Conservation (phyloP, 2,797 vertebrate species). For the Helarctos malayanus region DNA sequence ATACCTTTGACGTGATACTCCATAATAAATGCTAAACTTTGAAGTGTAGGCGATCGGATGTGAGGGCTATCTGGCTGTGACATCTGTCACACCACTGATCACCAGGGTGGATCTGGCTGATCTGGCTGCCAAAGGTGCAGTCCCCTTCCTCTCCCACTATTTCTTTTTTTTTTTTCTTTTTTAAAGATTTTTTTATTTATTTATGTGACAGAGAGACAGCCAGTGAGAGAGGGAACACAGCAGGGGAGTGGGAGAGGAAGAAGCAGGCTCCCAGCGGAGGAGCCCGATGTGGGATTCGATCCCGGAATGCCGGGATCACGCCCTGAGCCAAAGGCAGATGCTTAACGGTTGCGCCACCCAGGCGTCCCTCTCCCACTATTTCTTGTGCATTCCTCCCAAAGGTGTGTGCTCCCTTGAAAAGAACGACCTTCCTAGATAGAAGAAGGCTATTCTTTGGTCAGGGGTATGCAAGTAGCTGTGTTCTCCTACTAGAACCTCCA, state of each 20-base stretch:
- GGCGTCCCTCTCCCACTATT: background rate
- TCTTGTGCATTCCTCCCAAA: background rate
- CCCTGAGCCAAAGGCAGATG: no score
- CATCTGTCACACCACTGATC: background rate
- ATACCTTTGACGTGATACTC: background rate
- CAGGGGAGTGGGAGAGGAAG: no score
- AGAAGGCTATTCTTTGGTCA: background rate
- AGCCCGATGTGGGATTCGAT: no score
- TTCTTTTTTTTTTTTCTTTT: background rate
- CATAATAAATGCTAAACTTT: constrained; percentile 56
- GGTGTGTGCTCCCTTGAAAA: background rate
- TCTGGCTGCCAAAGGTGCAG: background rate
- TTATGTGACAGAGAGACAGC: no score
- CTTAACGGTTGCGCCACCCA: no score
- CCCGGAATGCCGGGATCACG: no score
- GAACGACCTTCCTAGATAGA: background rate
- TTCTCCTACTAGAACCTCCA: background rate
- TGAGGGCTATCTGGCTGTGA: background rate
- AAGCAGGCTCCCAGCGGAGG: no score
- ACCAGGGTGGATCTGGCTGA: background rate
- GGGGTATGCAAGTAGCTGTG: background rate
- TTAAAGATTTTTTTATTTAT: no score
- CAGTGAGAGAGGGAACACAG: no score
- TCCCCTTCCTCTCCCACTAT: background rate
- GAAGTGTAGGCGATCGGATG: background rate